Conservation (phyloP, 2,797 vertebrate genomes). For the Syngnathus acus region DNA sequence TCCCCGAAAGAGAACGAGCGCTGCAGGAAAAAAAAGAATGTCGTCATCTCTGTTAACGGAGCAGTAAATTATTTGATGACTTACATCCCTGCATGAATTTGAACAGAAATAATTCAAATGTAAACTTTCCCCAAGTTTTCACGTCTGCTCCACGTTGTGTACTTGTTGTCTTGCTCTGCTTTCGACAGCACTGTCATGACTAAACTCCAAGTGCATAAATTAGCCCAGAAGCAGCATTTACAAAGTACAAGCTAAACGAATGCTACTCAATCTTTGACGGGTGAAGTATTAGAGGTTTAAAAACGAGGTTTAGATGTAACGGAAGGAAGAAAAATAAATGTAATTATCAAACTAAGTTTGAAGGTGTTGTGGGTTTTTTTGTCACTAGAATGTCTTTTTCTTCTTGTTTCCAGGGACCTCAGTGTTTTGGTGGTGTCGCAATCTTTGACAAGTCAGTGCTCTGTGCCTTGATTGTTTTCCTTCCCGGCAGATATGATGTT, state of each 20-base stretch:
- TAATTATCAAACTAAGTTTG: conserved; percentile 17
- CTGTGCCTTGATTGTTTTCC: conserved; percentile 52
- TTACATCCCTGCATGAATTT: not conserved
- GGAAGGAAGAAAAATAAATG: conserved; percentile 4
- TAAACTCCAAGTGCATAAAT: not conserved
- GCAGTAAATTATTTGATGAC: not conserved
- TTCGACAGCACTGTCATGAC: not conserved
- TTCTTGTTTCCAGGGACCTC: conserved; percentile 46
- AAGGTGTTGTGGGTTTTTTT: conserved; percentile 23
- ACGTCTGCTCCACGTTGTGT: too few relatives aligned
- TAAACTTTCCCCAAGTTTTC: not conserved
- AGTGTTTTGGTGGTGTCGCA: conserved; percentile 45
- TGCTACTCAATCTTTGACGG: not conserved
- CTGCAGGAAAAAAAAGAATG: not conserved
- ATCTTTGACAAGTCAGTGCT: conserved; percentile 47
- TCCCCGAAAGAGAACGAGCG: not conserved
- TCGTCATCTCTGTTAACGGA: not conserved
- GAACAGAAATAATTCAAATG: not conserved
- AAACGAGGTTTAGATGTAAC: not conserved
- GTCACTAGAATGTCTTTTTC: conserved; percentile 35
- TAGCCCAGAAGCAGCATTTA: not conserved
- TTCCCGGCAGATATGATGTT: conserved; percentile 53
- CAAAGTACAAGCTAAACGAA: not conserved
- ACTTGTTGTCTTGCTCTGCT: not conserved
- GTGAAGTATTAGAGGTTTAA: not conserved